Percentiles rank a stretch among this genome's conserved stretches.
Conservation (phyloP, 2,797 vertebrate species). For the Urophycis tenuis region DNA sequence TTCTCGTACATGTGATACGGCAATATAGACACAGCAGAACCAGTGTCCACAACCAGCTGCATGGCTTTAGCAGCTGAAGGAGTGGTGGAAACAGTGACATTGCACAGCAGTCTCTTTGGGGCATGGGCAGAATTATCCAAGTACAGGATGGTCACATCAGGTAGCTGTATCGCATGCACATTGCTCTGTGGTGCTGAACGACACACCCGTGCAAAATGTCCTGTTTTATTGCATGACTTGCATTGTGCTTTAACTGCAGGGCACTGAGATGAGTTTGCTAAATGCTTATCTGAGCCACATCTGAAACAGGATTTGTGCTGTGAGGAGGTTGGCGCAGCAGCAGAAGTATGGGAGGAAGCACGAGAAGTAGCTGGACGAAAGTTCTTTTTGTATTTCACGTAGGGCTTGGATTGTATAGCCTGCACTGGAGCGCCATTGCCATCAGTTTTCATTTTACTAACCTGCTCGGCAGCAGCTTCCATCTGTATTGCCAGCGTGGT, state of each 20-base stretch:
- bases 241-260: background rate
- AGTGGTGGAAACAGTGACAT: background rate
- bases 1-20: background rate
- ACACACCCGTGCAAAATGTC: constrained; percentile 1
- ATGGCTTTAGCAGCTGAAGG: background rate
- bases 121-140: background rate
- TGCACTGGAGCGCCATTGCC: constrained; percentile 2
- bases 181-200: background rate
- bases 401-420: background rate
- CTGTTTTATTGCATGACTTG: constrained; percentile 7
- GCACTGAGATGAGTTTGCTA: background rate
- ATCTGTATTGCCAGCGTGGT: constrained; percentile 8
- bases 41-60: too few relatives aligned
- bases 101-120: background rate
- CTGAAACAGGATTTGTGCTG: background rate
- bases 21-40: constrained; percentile 13
- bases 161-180: background rate
- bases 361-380: background rate
- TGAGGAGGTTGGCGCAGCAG: too few relatives aligned
- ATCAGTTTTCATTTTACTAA: background rate
- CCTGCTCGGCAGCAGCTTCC: constrained; percentile 1
- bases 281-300: constrained; percentile 6
- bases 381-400: background rate
- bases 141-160: constrained; percentile 5
- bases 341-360: background rate